Evolutionary conservation across 2,113 vertebrate genomes (phyloP).

Genomic region (Rallus limicola): DNA sequence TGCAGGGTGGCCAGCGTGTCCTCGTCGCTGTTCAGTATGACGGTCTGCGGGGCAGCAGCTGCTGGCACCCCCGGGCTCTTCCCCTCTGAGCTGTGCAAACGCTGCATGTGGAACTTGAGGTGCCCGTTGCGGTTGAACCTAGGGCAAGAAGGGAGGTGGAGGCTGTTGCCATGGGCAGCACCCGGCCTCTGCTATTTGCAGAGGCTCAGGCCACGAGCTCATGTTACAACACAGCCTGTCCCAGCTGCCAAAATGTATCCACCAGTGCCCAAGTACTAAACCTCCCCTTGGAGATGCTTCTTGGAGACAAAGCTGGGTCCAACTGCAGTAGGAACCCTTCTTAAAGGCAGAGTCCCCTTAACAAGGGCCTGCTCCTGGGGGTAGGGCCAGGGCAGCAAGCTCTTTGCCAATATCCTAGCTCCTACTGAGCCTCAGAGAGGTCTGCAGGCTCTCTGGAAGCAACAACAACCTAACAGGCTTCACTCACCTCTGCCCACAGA

Average conservation of each 20-base stretch:
- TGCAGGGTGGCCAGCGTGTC: conserved; percentile 90
- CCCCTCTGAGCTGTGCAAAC: conserved; percentile 87
- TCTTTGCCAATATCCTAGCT: background rate
- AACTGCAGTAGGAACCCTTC: background rate
- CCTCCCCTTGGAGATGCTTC: background rate
- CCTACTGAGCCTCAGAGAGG: background rate
- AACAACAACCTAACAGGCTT: background rate
- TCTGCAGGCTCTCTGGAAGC: background rate
- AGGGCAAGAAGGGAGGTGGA: background rate
- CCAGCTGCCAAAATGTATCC: background rate
- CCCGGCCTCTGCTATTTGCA: background rate
- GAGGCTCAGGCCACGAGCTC: fast-evolving
- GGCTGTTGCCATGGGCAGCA: background rate
- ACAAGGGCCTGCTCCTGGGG: fast-evolving
- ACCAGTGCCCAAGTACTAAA: background rate
- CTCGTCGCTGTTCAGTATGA: conserved; percentile 90
- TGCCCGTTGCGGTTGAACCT: conserved; percentile 98
- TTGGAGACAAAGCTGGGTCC: background rate
- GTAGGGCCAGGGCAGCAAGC: background rate
- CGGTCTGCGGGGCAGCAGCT: conserved; percentile 77
- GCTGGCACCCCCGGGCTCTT: conserved; percentile 59
- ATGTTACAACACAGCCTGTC: fast-evolving
- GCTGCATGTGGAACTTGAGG: conserved; percentile 96
- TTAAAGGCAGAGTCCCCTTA: background rate
- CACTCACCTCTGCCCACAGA: conserved; percentile 93